phyloP scores from a whole-genome alignment of 2,888 invertebrate genomes.

The Molorchus minor region DNA sequence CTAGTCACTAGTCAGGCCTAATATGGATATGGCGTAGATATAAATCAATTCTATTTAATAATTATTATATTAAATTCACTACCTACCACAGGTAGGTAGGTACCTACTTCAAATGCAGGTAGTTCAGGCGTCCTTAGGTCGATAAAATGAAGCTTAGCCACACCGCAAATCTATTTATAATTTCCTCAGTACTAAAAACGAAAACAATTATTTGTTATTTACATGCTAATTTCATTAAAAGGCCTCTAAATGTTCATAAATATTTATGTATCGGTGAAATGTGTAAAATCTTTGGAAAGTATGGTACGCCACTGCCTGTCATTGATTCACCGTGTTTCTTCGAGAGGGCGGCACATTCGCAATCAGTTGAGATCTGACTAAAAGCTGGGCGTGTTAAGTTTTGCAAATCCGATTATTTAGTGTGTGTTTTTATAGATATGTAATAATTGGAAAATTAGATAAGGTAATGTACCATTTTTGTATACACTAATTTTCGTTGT shows the following conservation, averaged over 20 bases:
- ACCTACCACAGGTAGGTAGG: neutral
- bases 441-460: conserved; percentile 49
- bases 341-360: conserved; percentile 41
- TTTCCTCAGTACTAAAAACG: no score
- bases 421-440: conserved; percentile 59
- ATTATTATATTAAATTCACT: no score
- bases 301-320: conserved; percentile 39
- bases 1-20: conserved; percentile 7
- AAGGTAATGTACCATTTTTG: conserved; percentile 50
- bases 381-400: conserved; percentile 61
- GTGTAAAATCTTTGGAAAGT: neutral
- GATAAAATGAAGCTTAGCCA: no score
- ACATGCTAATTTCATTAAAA: no score
- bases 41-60: conserved; percentile 18
- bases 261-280: no score
- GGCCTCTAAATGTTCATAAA: no score
- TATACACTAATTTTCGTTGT: conserved; percentile 29
- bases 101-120: neutral
- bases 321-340: conserved; percentile 32
- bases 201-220: no score
- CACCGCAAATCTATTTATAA: no score
- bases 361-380: conserved; percentile 57
- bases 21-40: conserved; percentile 19
- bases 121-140: no score
- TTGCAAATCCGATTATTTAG: conserved; percentile 53